Conservation (phyloP, 2,113 vertebrate species). For the Oceanodroma tethys region DNA sequence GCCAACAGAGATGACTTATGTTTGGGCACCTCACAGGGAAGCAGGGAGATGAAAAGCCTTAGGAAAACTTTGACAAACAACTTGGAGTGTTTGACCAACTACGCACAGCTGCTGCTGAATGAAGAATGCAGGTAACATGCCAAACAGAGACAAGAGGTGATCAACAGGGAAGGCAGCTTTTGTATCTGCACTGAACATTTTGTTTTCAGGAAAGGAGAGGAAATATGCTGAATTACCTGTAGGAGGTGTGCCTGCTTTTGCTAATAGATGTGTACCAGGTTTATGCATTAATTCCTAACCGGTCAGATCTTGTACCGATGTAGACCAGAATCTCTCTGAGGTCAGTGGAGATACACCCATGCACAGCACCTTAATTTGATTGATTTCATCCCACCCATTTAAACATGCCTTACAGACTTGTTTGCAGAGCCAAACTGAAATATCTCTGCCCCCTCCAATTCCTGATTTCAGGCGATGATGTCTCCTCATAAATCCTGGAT, state of each 20-base stretch:
- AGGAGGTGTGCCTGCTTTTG: constrained; percentile 41
- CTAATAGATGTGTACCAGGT: background rate
- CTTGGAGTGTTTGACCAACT: constrained; percentile 31
- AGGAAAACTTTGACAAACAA: constrained; percentile 28
- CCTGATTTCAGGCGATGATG: background rate
- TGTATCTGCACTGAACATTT: background rate
- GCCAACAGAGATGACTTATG: background rate
- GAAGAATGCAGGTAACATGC: background rate
- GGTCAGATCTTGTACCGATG: background rate
- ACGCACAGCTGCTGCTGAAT: constrained; percentile 37
- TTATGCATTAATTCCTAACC: background rate
- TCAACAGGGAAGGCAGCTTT: background rate
- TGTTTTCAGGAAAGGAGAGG: background rate
- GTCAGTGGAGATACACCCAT: background rate
- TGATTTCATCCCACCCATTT: background rate
- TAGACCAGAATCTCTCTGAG: background rate
- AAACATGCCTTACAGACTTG: constrained; percentile 6
- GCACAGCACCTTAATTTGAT: background rate
- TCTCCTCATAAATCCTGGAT: constrained; percentile 58
- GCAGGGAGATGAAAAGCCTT: constrained; percentile 40
- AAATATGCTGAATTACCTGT: constrained; percentile 15
- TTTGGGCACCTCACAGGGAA: constrained; percentile 17
- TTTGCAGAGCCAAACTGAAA: constrained; percentile 20
- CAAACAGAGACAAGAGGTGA: background rate
- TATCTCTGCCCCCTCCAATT: background rate